phyloP scores from a whole-genome alignment of 2,113 vertebrate species.

The Budorcas taxicolor region DNA sequence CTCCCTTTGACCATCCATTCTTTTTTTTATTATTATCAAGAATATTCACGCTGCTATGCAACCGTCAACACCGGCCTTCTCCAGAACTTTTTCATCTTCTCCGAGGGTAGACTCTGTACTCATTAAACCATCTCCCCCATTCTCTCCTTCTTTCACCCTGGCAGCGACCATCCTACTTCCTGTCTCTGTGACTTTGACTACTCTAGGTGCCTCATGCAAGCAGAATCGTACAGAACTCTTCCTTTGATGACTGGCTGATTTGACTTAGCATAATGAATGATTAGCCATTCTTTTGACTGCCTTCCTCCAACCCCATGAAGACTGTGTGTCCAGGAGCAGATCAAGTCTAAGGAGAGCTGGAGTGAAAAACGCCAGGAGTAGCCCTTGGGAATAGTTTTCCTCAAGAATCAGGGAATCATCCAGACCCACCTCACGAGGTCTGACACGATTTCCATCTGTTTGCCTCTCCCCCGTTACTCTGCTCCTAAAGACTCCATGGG shows the following conservation, averaged over 20 bases:
- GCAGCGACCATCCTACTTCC: background rate
- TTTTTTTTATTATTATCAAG: background rate
- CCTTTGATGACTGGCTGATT: background rate
- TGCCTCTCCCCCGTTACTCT: background rate
- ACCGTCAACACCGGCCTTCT: background rate
- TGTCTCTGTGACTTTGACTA: background rate
- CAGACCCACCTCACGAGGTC: accelerated
- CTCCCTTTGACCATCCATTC: background rate
- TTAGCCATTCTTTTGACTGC: background rate
- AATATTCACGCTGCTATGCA: background rate
- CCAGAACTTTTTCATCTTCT: background rate
- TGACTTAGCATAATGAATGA: background rate
- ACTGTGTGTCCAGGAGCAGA: background rate
- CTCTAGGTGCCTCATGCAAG: background rate
- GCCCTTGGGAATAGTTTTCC: background rate
- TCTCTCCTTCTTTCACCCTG: background rate
- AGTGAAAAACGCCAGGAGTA: background rate
- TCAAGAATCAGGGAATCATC: background rate
- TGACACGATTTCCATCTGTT: background rate
- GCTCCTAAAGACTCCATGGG: background rate
- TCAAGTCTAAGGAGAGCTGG: background rate
- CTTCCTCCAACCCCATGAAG: background rate
- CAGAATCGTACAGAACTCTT: background rate
- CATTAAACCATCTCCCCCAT: background rate
- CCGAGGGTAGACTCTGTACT: background rate